Conservation (phyloP, 1,140 invertebrate species). For the Drosophila leontia region DNA sequence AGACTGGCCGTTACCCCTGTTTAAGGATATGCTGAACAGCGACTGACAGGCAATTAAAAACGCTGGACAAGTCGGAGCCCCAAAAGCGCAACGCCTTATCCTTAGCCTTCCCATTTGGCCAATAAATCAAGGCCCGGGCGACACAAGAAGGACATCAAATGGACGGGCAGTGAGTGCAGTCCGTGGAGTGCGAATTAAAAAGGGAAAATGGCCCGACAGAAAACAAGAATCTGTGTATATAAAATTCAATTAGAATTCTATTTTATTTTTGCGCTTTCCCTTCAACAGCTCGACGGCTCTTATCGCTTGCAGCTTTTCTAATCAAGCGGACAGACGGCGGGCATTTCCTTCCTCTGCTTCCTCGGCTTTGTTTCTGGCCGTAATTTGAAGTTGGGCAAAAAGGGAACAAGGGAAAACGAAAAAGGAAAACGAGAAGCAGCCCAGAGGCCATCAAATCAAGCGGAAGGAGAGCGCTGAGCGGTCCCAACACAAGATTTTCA, state of each 20-base stretch:
- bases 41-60: conserved; percentile 77
- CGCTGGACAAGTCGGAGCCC: conserved; percentile 48
- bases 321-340: conserved; percentile 69
- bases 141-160: conserved; percentile 67
- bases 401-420: conserved; percentile 15
- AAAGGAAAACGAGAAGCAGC: conserved; percentile 39
- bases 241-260: conserved; percentile 81
- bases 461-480: conserved; percentile 60
- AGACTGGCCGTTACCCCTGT: conserved; percentile 5
- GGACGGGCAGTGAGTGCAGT: conserved; percentile 25
- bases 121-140: conserved; percentile 67
- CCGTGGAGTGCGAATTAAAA: conserved; percentile 55
- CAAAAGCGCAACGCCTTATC: conserved; percentile 58
- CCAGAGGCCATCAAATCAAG: conserved; percentile 75
- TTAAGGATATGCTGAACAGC: conserved; percentile 48
- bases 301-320: conserved; percentile 80
- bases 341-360: conserved; percentile 55
- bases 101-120: conserved; percentile 38
- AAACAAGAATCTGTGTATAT: conserved; percentile 52
- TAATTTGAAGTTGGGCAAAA: conserved; percentile 54
- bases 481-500: conserved; percentile 66
- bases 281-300: conserved; percentile 29
- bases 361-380: conserved; percentile 33
- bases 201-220: conserved; percentile 13
- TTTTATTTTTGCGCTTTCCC: conserved; percentile 47